Evolutionary conservation across 2,888 invertebrate genomes (phyloP).

Genomic region (Neoascia interrupta): DNA sequence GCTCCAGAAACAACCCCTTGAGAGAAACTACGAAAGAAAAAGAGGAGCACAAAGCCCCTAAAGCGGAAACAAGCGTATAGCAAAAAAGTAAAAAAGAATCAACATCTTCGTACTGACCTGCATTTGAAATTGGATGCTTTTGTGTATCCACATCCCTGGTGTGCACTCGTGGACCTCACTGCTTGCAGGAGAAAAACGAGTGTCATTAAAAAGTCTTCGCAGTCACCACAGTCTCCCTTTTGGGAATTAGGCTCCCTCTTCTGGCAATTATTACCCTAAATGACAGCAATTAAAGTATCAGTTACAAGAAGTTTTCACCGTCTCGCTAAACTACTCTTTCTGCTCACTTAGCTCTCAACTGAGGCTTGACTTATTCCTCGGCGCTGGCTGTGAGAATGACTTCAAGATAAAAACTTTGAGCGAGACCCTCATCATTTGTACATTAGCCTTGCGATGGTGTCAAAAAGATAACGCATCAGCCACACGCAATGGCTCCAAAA

Average conservation of each 20-base stretch:
- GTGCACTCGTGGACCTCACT: neutral
- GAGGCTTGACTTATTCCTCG: slow-evolving; percentile 11
- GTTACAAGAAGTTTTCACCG: slow-evolving; percentile 32
- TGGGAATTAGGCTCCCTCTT: too few relatives aligned
- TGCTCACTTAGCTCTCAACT: slow-evolving; percentile 33
- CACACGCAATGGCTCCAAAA: slow-evolving; percentile 23
- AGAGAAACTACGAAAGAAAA: slow-evolving; percentile 15
- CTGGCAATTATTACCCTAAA: too few relatives aligned
- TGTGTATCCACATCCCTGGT: neutral
- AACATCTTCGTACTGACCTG: slow-evolving; percentile 51
- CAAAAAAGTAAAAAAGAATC: too few relatives aligned
- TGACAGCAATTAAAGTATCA: slow-evolving; percentile 55
- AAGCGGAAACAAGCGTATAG: slow-evolving; percentile 10
- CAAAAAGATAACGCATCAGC: slow-evolving; percentile 4
- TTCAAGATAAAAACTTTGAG: too few relatives aligned
- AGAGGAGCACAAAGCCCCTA: slow-evolving; percentile 12
- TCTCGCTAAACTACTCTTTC: slow-evolving; percentile 18
- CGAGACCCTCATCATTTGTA: neutral
- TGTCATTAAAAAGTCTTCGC: slow-evolving; percentile 42
- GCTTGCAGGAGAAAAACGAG: slow-evolving; percentile 11
- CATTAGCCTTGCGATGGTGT: too few relatives aligned
- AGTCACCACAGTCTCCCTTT: neutral
- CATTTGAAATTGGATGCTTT: slow-evolving; percentile 48
- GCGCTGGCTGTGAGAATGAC: too few relatives aligned
- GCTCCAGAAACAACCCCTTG: slow-evolving; percentile 36